Evolutionary conservation across 92 coral and sea anemone genomes (phyloP).

Genomic region (Epizoanthus rinbou): DNA sequence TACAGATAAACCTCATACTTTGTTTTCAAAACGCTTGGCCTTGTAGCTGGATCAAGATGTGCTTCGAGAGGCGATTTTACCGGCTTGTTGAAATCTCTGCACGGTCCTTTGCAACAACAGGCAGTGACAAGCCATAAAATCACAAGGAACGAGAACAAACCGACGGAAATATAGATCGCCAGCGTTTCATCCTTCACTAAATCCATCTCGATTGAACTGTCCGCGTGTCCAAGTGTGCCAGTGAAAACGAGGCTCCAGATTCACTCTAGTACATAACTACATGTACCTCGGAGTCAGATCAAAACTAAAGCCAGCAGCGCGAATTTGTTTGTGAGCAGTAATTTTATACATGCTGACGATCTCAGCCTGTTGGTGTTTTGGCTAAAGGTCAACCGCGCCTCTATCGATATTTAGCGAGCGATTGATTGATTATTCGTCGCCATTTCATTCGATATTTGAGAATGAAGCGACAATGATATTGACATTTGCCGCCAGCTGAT

Average conservation of each 20-base stretch:
- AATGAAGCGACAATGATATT: neutral
- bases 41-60: constrained; percentile 73
- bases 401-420: neutral
- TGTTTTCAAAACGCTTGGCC: constrained; percentile 56
- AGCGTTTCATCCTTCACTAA: constrained; percentile 55
- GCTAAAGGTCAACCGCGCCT: constrained; percentile 19
- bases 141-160: constrained; percentile 65
- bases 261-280: too few species aligned
- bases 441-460: neutral
- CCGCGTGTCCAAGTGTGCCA: neutral
- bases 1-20: constrained; percentile 73
- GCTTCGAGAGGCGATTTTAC: constrained; percentile 82
- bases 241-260: neutral
- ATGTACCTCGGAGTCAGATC: neutral
- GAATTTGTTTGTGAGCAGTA: neutral
- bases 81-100: constrained; percentile 75
- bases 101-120: constrained; percentile 79
- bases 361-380: neutral
- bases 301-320: neutral
- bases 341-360: neutral
- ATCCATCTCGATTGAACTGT: constrained; percentile 7
- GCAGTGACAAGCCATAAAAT: constrained; percentile 64
- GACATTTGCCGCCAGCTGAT: constrained; percentile 4
- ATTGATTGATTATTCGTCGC: neutral
- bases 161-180: constrained; percentile 76